Conservation (phyloP, 2,888 invertebrate genomes). For the Polymixis lichenea region DNA sequence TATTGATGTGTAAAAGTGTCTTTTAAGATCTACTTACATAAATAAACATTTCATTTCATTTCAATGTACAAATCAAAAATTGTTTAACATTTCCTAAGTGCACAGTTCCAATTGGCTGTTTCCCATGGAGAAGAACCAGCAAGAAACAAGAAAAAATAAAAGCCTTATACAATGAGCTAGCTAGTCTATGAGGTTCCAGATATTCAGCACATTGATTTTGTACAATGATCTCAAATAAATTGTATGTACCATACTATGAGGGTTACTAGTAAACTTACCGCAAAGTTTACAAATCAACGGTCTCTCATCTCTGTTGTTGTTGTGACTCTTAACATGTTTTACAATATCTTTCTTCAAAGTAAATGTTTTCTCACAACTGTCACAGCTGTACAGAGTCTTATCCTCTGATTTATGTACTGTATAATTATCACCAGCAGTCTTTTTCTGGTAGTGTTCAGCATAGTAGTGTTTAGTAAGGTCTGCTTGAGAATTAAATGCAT, state of each 20-base stretch:
- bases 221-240: neutral
- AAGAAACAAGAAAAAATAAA: neutral
- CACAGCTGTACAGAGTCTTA: conserved; percentile 72
- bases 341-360: conserved; percentile 70
- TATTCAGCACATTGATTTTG: no score
- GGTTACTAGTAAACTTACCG: conserved; percentile 69
- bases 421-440: conserved; percentile 52
- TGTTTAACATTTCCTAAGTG: no score
- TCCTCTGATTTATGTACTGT: conserved; percentile 54
- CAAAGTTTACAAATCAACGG: conserved; percentile 84
- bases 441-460: conserved; percentile 60
- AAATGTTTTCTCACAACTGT: conserved; percentile 74
- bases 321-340: conserved; percentile 75
- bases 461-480: conserved; percentile 75
- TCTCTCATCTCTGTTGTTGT: conserved; percentile 66
- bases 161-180: neutral
- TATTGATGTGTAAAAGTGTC: no score
- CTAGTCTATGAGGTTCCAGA: neutral
- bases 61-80: no score
- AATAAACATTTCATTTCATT: no score
- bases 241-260: neutral
- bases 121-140: neutral
- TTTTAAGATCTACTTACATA: no score
- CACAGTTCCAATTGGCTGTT: neutral
- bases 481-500: conserved; percentile 63